These are phyloP conservation scores for Muntiacus reevesi DNA, from an alignment of 2,113 vertebrate species.

Conservation along the genomic window DNA sequence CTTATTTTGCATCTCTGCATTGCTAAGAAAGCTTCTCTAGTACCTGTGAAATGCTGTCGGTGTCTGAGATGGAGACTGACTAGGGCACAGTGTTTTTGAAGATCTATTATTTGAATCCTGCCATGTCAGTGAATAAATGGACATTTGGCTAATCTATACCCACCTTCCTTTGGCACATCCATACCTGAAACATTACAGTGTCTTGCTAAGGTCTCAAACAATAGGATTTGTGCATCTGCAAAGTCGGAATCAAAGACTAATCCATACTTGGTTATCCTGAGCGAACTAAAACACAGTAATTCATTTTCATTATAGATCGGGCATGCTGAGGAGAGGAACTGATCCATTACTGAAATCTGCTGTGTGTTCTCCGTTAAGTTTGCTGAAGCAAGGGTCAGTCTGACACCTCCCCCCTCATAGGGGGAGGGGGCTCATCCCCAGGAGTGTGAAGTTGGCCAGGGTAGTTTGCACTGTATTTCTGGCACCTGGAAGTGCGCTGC, in stretches of 20 bases:
- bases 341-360: conserved; percentile 63
- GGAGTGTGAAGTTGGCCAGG: not conserved
- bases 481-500: conserved; percentile 21
- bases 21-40: not conserved
- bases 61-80: not conserved
- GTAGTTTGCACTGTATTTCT: conserved; percentile 27
- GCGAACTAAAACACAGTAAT: conserved; percentile 67
- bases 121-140: conserved; percentile 52
- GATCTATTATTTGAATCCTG: conserved; percentile 52
- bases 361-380: conserved; percentile 61
- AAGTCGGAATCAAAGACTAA: conserved; percentile 79
- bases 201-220: conserved; percentile 64
- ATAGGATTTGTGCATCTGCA: conserved; percentile 69
- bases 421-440: not conserved
- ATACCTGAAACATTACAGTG: conserved; percentile 46
- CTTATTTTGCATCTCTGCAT: not conserved
- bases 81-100: conserved; percentile 32
- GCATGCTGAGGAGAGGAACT: conserved; percentile 58
- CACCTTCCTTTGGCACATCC: conserved; percentile 50
- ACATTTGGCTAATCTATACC: conserved; percentile 73
- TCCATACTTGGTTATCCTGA: conserved; percentile 77
- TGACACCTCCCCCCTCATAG: conserved; percentile 8
- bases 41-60: not conserved
- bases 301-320: conserved; percentile 76
- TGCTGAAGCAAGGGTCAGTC: conserved; percentile 36